Evolutionary conservation across 1,140 invertebrate genomes (phyloP).

Genomic region (Dreissena polymorpha): DNA sequence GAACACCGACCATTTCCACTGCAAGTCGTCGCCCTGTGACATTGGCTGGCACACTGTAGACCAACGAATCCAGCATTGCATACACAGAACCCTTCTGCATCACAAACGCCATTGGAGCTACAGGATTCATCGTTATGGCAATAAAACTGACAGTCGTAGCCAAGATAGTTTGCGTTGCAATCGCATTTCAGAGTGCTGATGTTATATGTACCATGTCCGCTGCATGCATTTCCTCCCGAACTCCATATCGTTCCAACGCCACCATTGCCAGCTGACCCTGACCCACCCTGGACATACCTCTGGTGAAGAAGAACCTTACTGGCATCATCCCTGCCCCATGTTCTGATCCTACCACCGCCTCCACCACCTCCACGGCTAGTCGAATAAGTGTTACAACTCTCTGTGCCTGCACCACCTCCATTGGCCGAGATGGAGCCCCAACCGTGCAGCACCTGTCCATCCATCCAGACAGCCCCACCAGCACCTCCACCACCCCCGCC

Average conservation of each 20-base stretch:
- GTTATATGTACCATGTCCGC: slow-evolving; percentile 61
- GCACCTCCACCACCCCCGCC: slow-evolving; percentile 67
- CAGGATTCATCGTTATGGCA: slow-evolving; percentile 57
- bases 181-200: slow-evolving; percentile 43
- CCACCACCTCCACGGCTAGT: slow-evolving; percentile 63
- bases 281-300: slow-evolving; percentile 51
- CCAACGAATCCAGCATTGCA: slow-evolving; percentile 67
- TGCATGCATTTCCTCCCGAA: slow-evolving; percentile 53
- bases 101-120: slow-evolving; percentile 63
- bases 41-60: slow-evolving; percentile 65
- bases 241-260: slow-evolving; percentile 38
- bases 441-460: slow-evolving; percentile 64
- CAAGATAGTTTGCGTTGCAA: slow-evolving; percentile 61
- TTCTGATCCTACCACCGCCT: slow-evolving; percentile 65
- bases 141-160: slow-evolving; percentile 66
- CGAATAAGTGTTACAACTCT: slow-evolving; percentile 44
- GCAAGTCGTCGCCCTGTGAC: slow-evolving; percentile 61
- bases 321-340: slow-evolving; percentile 54
- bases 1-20: slow-evolving; percentile 66
- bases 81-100: slow-evolving; percentile 59
- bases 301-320: slow-evolving; percentile 61
- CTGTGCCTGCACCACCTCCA: slow-evolving; percentile 51
- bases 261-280: slow-evolving; percentile 26
- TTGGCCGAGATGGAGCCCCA: slow-evolving; percentile 63
- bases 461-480: slow-evolving; percentile 69